Evolutionary conservation across 2,888 invertebrate species (phyloP), one percentile per base, ranked within the genome.

Genomic region (Drosophila yooni): DNA sequence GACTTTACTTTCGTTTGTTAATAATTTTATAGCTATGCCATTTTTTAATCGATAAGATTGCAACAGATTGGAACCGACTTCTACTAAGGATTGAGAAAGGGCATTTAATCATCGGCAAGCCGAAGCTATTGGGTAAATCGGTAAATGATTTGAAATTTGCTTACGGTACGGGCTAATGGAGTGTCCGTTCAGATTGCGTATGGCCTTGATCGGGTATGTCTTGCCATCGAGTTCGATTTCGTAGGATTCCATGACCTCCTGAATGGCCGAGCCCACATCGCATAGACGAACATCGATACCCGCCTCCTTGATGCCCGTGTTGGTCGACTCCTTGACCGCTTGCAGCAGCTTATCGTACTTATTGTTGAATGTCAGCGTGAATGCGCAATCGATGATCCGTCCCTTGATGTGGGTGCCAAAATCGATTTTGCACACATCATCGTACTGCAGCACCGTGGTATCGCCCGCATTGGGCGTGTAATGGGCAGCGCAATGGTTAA

Each of bases 181-280:
- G 93, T 99, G 99, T 1, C 99, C 99, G 93, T 99, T 99, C 78
- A 99, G 95, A 94, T 99, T 99, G 76, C 99, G 95, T 91, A 99
- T 99, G 8, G 99, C 97, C 94, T 99, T 99, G 38, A 99, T 97
- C 93, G 96, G 98, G 94, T 98, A 99, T 15, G 97, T 97, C 94
- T 98, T 98, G 40, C 99, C 99, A 93, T 99, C 98, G 64, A 99
- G 93, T 93, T 99, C 99, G 8, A 99, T 96, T 94, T 99, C 99
- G 93, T 99, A 99, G 0, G 99, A 99, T 92, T 99, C 99, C 99
- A 99, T 99, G 0, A 99, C 99, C 94, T 99, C 99, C 92, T 99
- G 99, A 83, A 99, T 98, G 2, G 98, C 97, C 75, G 98, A 97
- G 15, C 97, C 99, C 79, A 99, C 97, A 91, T 99, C 99, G 93